Evolutionary conservation across 2,888 invertebrate species (phyloP).

Genomic region (Leucophenga montana): DNA sequence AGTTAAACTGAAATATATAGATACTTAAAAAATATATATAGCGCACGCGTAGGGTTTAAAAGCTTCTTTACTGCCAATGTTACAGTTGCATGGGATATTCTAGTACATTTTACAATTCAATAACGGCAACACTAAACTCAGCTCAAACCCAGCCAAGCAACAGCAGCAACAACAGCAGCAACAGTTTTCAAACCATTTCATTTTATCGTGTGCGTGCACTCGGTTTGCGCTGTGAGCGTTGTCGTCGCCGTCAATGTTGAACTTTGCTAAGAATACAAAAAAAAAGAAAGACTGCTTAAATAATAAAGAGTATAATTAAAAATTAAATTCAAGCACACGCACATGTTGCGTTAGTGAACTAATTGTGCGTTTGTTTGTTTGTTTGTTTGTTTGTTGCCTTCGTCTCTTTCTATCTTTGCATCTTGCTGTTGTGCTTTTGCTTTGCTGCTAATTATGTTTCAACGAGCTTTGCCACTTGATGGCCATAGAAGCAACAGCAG

Average conservation of each 20-base stretch:
- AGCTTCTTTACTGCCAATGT: no score
- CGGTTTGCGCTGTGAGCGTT: not conserved
- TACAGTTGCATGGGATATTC: no score
- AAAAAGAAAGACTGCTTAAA: not conserved
- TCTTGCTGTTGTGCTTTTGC: not conserved
- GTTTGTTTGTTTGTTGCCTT: no score
- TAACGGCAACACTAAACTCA: no score
- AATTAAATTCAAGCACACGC: not conserved
- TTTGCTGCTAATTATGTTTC: not conserved
- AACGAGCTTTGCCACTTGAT: not conserved
- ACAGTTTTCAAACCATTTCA: conserved; percentile 21
- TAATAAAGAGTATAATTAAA: not conserved
- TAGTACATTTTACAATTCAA: no score
- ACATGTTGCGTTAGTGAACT: conserved; percentile 11
- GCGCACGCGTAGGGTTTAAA: no score
- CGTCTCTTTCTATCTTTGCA: no score
- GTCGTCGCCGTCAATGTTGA: not conserved
- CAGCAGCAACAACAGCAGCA: not conserved
- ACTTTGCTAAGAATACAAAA: not conserved
- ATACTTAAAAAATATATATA: no score
- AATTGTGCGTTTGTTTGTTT: no score
- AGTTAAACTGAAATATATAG: no score
- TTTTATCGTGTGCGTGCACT: not conserved
- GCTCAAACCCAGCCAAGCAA: no score
- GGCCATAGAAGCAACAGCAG: no score